Conservation (phyloP, 2,113 vertebrate species). For the Enhydra lutris region DNA sequence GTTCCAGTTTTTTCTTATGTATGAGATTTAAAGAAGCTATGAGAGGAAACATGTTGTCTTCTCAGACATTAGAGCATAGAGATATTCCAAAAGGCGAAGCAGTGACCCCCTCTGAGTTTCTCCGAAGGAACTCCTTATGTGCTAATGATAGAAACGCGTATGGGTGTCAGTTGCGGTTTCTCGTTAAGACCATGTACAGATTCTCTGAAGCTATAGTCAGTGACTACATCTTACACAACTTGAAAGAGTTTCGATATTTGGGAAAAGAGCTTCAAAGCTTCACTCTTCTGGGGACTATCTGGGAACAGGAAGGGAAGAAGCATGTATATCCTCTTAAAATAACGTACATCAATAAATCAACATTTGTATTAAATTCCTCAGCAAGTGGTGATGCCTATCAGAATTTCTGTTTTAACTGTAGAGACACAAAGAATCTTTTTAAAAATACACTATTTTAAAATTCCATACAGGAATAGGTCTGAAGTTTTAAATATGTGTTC, state of each 20-base stretch:
- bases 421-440: conserved; percentile 48
- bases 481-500: conserved; percentile 39
- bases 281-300: conserved; percentile 69
- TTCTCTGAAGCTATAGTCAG: conserved; percentile 44
- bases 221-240: conserved; percentile 56
- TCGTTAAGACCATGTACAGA: conserved; percentile 12
- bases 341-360: conserved; percentile 51
- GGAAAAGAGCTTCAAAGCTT: conserved; percentile 73
- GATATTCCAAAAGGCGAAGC: not conserved
- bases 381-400: conserved; percentile 47
- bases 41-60: not conserved
- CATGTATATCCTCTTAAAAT: conserved; percentile 73
- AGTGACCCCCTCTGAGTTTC: not conserved
- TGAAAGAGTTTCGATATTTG: conserved; percentile 69
- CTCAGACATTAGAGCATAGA: not conserved
- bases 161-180: not conserved
- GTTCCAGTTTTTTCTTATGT: conserved; percentile 2
- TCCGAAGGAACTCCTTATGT: not conserved
- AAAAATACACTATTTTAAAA: conserved; percentile 59
- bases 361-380: conserved; percentile 51
- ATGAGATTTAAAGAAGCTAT: not conserved
- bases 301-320: conserved; percentile 62
- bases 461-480: conserved; percentile 19
- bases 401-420: conserved; percentile 40
- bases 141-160: not conserved